phyloP scores from a whole-genome alignment of 2,888 invertebrate genomes.

The Brachynemurus nebulosus region DNA sequence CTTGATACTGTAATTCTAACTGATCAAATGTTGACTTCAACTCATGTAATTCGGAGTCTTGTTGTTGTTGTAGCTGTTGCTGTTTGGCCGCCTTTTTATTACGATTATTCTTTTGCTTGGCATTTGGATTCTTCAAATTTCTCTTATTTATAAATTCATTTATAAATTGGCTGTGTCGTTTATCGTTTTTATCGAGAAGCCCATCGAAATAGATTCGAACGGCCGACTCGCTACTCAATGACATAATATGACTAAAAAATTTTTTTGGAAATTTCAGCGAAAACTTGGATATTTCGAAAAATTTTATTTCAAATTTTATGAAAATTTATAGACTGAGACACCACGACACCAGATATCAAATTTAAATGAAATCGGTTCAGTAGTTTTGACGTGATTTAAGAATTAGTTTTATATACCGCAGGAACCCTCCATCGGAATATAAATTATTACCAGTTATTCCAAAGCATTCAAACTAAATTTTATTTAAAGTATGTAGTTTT shows the following conservation, averaged over 20 bases:
- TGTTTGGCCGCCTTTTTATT: neutral
- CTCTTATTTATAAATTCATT: slow-evolving; percentile 26
- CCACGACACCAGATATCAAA: no score
- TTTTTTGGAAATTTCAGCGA: neutral
- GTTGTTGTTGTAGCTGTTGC: neutral
- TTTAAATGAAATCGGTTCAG: no score
- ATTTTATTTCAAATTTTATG: no score
- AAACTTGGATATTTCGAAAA: slow-evolving; percentile 1
- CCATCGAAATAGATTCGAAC: slow-evolving; percentile 66
- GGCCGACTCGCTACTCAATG: slow-evolving; percentile 55
- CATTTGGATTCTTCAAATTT: neutral
- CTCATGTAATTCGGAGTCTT: neutral
- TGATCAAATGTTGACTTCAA: neutral
- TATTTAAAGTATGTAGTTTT: no score
- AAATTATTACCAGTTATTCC: no score
- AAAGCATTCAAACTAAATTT: no score
- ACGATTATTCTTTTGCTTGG: neutral
- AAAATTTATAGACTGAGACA: no score
- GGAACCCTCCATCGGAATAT: no score
- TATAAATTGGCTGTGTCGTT: slow-evolving; percentile 51
- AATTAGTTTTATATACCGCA: no score
- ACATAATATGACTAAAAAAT: slow-evolving; percentile 50
- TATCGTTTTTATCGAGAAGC: slow-evolving; percentile 51
- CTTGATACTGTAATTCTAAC: neutral
- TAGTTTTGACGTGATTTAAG: no score